These are phyloP conservation scores for Lasioglossum malachurum DNA, from an alignment of 2,888 invertebrate species.

Conservation along the genomic window DNA sequence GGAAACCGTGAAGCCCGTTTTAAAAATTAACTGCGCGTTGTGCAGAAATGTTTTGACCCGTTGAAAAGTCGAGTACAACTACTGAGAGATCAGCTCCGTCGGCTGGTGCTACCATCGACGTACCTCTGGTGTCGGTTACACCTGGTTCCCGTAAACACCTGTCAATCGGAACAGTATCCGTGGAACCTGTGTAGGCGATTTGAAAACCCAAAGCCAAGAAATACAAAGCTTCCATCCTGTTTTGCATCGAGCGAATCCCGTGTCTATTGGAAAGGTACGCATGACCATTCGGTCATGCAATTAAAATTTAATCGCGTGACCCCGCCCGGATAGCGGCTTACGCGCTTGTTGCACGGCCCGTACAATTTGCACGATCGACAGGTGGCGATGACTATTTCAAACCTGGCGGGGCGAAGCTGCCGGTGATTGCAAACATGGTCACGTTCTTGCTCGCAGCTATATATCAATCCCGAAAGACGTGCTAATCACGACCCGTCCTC, in stretches of 20 bases:
- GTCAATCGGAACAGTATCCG: neutral
- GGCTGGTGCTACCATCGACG: neutral
- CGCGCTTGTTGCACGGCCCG: slow-evolving; percentile 56
- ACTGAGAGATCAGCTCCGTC: neutral
- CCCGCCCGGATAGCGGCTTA: neutral
- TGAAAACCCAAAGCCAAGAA: neutral
- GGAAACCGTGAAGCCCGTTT: neutral
- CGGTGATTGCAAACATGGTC: slow-evolving; percentile 67
- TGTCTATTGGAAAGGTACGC: neutral
- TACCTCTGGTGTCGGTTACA: neutral
- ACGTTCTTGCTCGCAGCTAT: slow-evolving; percentile 65
- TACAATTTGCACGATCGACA: slow-evolving; percentile 69
- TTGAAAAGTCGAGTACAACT: neutral
- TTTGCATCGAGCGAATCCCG: neutral
- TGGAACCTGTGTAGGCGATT: neutral
- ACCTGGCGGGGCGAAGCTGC: slow-evolving; percentile 33
- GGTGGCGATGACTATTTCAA: slow-evolving; percentile 71
- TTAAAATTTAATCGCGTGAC: slow-evolving; percentile 55
- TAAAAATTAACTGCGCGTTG: neutral
- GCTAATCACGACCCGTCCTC: slow-evolving; percentile 69
- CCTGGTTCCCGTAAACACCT: neutral
- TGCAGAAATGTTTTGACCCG: neutral
- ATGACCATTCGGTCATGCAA: neutral
- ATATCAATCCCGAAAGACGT: slow-evolving; percentile 71
- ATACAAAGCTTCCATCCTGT: neutral